Conservation (phyloP, 2,113 vertebrate species). For the Erinaceus europaeus region DNA sequence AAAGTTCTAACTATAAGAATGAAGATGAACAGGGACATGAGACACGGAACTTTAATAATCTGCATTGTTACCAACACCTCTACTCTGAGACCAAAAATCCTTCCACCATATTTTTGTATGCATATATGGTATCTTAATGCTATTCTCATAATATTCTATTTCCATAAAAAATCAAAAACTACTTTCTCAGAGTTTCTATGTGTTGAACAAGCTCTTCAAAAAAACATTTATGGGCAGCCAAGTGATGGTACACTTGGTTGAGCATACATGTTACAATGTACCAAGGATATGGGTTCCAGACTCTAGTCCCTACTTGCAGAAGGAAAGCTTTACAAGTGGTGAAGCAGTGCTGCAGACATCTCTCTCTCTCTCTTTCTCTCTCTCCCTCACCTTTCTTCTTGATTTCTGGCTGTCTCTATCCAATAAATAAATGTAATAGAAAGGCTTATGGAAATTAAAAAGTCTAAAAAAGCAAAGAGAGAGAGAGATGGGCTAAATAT, state of each 20-base stretch:
- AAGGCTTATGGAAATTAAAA: background rate
- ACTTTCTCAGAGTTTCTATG: background rate
- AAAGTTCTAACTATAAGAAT: background rate
- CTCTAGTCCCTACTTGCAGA: no score
- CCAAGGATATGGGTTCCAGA: no score
- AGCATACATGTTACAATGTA: no score
- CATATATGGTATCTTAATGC: background rate
- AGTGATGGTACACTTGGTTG: no score
- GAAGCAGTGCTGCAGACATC: no score
- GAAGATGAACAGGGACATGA: background rate
- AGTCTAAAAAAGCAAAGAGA: background rate
- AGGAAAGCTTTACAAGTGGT: no score
- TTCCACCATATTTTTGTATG: background rate
- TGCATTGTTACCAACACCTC: background rate
- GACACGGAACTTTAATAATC: background rate
- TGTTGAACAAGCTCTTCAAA: background rate
- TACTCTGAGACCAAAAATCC: background rate
- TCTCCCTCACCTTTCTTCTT: no score
- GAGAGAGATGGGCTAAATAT: background rate
- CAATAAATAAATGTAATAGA: background rate
- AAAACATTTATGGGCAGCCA: no score
- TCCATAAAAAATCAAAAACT: background rate
- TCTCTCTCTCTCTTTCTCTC: no score
- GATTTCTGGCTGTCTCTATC: no score
- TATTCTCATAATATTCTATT: constrained; percentile 34